These are phyloP conservation scores for Phoebastria nigripes DNA, from an alignment of 2,797 vertebrate genomes.

Conservation along the genomic window DNA sequence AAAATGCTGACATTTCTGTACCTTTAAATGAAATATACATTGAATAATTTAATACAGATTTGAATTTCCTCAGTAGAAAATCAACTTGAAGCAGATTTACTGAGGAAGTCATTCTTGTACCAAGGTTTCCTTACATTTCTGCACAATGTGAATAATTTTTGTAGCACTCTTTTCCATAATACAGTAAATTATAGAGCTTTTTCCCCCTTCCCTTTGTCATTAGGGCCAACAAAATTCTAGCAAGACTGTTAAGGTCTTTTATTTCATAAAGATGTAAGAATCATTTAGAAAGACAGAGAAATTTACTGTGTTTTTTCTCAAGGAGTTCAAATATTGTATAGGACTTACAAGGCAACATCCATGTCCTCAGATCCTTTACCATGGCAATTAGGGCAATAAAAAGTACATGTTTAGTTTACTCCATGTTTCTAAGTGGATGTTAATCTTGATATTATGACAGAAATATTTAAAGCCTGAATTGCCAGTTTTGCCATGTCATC, in stretches of 20 bases:
- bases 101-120: not conserved
- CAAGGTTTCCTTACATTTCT: not conserved
- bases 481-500: not conserved
- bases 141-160: not conserved
- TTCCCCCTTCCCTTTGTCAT: not conserved
- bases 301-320: not conserved
- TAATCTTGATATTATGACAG: not conserved
- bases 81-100: not conserved
- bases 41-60: not conserved
- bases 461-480: not conserved
- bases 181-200: not conserved
- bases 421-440: not conserved
- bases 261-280: not conserved
- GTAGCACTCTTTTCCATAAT: not conserved
- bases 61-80: not conserved
- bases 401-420: not conserved
- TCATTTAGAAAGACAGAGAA: not conserved
- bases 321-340: not conserved
- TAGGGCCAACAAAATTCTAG: not conserved
- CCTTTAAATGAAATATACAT: not conserved
- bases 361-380: not conserved
- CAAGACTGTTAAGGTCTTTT: not conserved
- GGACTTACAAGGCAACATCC: not conserved
- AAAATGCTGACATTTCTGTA: not conserved
- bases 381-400: not conserved